Evolutionary conservation across 2,888 invertebrate genomes (phyloP), one percentile per base, ranked within the genome.

Genomic region (Heliothis peltigera): DNA sequence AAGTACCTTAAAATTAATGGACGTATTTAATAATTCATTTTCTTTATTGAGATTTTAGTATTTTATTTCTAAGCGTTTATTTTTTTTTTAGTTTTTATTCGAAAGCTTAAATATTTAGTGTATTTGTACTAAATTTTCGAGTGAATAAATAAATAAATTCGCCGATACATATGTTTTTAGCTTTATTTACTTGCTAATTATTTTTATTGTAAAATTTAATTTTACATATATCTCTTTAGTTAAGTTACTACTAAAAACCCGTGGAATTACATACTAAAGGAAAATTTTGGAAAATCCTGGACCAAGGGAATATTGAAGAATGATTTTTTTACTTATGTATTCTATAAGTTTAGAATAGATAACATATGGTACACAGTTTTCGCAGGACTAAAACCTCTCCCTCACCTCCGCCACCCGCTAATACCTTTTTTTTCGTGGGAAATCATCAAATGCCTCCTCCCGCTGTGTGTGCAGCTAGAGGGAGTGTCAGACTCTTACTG

Each of bases 81-180:
- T 51, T 18, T 1, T 0, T 21, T 60, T 39, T 55, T 10, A n/a
- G n/a, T n/a, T 39, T 53, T 57, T 39, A 49, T 64, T 73, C 67
- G 43, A 42, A 64, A 48, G 64, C 67, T 57, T 51, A 44, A 55
- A 63, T 35, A 52, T 54, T 12, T 15, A 5, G 59, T 60, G 79
- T 73, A 28, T 65, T 79, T 79, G 70, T 79, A 74, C 78, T 79
- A 71, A 61, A 54, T 46, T 63, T 57, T 72, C 51, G 54, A 72
- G 79, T 69, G 69, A 32, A 39, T 39, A 51, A 64, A n/a, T 25
- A 32, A 52, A 52, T 62, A 54, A 65, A 42, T 58, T 63, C 52
- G 76, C 69, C 65, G 65, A 65, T 56, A 21, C 61, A 53, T 32
- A 25, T 8, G 12, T 12, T 55, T 47, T 61, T 55, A 64, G 53